Base-by-base conservation (phyloP, 2,888 invertebrate genomes). In the Cantharis lateralis region DNA sequence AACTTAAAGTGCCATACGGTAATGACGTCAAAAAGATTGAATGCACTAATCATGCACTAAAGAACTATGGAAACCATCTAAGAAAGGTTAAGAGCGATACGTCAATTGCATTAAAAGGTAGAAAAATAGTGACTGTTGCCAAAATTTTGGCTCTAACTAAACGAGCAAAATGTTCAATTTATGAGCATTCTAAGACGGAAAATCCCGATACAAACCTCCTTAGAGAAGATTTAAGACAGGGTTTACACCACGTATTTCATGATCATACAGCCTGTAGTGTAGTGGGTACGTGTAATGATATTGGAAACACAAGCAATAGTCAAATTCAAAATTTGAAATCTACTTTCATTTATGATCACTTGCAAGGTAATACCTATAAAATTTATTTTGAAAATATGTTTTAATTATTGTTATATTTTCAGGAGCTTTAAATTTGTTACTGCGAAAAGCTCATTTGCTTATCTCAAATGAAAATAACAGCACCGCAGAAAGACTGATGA, bases 391-490 rank as follows among this genome's bases (percentile, higher is more conserved):
- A 20, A 20, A 20, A 20, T 20, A 20, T 20, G 20, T 20, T 20
- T 20, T 20, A 20, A 20, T 20, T 20, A 3, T 20, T 20, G 5
- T 20, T 20, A 9, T 62, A 71, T 71, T 71, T 24, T 9, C 20
- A 71, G 71, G 71, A 1, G 62, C 71, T 5, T 15, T 71, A 15
- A 15, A 71, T 11, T 71, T 71, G 16, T 20, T 70, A 10, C 15
- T 70, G n/a, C 32, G 70, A 15, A 32, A 70, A 48, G 70, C 70
- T 13, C 70, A 70, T 20, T 15, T 71, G 5, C 71, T 77, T 62
- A 71, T 74, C 24, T 11, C 16, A 15, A 74, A 74, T 66, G 77
- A 74, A 69, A 77, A 62, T 13, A 77, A 71, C 18, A 77, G 74
- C 28, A 20, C 28, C 10, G 68, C 77, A 26, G 74, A 77, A 32